phyloP scores from a whole-genome alignment of 2,113 vertebrate genomes.

The Chloebia gouldiae region DNA sequence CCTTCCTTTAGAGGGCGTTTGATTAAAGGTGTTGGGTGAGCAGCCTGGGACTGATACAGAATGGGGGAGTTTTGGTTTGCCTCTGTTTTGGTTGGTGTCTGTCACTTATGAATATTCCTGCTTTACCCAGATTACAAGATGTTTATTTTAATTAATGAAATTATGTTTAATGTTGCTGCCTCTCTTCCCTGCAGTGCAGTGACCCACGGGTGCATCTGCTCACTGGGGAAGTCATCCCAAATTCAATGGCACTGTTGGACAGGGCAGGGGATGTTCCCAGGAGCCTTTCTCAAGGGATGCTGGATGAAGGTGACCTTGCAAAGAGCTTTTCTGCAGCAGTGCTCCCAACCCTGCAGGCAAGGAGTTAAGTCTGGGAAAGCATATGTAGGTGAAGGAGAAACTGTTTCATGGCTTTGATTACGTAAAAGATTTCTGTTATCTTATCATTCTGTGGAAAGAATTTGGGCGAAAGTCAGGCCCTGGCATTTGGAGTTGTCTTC shows the following conservation, averaged over 20 bases:
- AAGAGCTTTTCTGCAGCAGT: not conserved
- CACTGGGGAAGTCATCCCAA: not conserved
- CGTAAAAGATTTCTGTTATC: not conserved
- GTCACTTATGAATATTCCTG: accelerated
- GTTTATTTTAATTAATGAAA: not conserved
- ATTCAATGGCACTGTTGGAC: not conserved
- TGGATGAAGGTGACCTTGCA: not conserved
- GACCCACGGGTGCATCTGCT: not conserved
- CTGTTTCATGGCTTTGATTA: not conserved
- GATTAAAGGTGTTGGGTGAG: not conserved
- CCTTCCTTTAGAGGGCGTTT: not conserved
- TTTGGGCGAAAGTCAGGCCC: not conserved
- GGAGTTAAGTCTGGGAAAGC: not conserved
- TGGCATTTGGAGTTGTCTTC: not conserved
- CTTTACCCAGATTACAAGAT: not conserved
- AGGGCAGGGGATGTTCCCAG: not conserved
- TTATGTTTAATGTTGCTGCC: not conserved
- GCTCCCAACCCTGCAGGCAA: accelerated
- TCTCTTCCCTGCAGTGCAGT: not conserved
- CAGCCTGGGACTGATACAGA: not conserved
- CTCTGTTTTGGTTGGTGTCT: accelerated
- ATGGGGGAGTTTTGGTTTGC: not conserved
- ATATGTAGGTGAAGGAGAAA: not conserved
- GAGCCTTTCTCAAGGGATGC: accelerated
- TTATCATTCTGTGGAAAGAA: not conserved